Conservation (phyloP, 2,113 vertebrate genomes). For the Aegotheles bennettii region DNA sequence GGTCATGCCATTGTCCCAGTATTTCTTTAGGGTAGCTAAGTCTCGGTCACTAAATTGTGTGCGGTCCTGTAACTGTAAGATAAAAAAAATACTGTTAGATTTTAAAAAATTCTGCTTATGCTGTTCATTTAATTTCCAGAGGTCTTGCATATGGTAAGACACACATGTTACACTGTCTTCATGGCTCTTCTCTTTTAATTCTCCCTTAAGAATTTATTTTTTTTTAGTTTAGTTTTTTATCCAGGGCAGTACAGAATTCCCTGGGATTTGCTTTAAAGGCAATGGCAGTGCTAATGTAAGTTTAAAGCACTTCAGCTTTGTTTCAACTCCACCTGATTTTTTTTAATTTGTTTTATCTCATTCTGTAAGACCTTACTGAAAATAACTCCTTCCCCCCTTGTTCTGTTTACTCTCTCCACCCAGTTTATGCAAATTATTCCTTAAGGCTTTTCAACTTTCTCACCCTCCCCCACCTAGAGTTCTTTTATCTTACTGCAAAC, state of each 20-base stretch:
- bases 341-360: conserved; percentile 19
- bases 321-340: conserved; percentile 22
- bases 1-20: conserved; percentile 98
- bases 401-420: conserved; percentile 49
- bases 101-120: not conserved
- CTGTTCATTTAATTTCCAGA: not conserved
- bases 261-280: conserved; percentile 8
- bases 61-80: conserved; percentile 91
- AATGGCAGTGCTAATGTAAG: not conserved
- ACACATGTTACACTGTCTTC: not conserved
- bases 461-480: conserved; percentile 4
- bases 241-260: not conserved
- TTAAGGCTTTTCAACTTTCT: conserved; percentile 45
- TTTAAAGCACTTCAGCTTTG: conserved; percentile 6
- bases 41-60: conserved; percentile 96
- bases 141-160: not conserved
- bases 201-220: not conserved
- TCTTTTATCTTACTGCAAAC: conserved; percentile 62
- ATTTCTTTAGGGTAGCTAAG: conserved; percentile 91
- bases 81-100: conserved; percentile 32
- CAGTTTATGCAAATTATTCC: conserved; percentile 44
- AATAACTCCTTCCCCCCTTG: not conserved
- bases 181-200: not conserved
- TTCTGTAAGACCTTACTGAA: not conserved
- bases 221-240: not conserved